A percentile compares a stretch with the other conserved stretches of the same genome.
Conservation (phyloP, 1,140 invertebrate genomes). For the Panagrolaimus sp. region DNA sequence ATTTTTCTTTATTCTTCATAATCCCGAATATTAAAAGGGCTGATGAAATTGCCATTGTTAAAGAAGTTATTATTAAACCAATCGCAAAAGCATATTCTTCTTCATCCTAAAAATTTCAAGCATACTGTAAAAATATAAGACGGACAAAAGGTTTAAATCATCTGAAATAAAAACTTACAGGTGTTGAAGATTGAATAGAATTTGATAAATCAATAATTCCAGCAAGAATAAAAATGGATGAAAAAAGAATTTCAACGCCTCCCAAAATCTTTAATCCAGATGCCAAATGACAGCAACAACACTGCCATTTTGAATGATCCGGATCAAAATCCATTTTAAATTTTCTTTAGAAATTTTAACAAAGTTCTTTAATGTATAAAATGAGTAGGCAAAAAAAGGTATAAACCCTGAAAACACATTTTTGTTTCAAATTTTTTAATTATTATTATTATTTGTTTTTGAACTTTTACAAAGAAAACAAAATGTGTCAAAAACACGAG, state of each 20-base stretch:
- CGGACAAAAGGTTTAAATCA: conserved; percentile 31
- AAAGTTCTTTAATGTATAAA: no score
- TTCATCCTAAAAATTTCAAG: no score
- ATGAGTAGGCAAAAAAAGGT: no score
- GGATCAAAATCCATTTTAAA: conserved; percentile 42
- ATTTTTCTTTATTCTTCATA: neutral
- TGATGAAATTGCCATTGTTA: neutral
- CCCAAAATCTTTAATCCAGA: conserved; percentile 33
- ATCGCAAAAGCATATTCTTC: neutral
- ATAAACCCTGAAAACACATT: no score
- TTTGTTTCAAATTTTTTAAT: no score
- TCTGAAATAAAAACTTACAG: conserved; percentile 23
- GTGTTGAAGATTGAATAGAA: neutral
- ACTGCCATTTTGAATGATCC: conserved; percentile 41
- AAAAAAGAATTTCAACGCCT: conserved; percentile 24
- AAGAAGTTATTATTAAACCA: neutral
- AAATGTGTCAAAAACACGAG: conserved; percentile 64
- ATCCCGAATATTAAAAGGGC: neutral
- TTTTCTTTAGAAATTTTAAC: no score
- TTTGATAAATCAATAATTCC: conserved; percentile 1
- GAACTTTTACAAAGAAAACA: no score
- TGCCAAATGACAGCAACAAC: conserved; percentile 37
- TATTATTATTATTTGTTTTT: no score
- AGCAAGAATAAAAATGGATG: conserved; percentile 3
- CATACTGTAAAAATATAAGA: conserved; percentile 20